Evolutionary conservation across 2,113 vertebrate species (phyloP).

Genomic region (Leptocoma aspasia): DNA sequence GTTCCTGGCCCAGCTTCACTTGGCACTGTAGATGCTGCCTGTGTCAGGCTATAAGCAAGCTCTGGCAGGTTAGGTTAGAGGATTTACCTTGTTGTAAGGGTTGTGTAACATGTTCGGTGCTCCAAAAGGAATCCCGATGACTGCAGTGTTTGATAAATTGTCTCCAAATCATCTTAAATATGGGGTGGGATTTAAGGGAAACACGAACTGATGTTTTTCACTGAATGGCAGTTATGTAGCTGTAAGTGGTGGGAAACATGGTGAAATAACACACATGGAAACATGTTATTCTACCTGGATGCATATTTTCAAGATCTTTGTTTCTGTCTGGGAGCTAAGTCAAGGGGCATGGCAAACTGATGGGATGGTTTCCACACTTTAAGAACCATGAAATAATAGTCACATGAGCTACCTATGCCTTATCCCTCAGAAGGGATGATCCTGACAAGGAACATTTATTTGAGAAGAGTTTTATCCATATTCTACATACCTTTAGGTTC

Average conservation of each 20-base stretch:
- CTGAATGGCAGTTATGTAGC: neutral
- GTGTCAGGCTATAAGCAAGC: neutral
- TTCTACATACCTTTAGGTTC: neutral
- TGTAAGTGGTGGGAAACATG: neutral
- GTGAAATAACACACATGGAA: neutral
- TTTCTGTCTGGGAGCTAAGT: neutral
- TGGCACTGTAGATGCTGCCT: neutral
- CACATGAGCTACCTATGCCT: neutral
- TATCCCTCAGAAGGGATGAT: neutral
- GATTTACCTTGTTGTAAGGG: neutral
- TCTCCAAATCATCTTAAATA: neutral
- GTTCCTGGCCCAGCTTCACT: neutral
- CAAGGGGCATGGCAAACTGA: neutral
- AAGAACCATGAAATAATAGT: neutral
- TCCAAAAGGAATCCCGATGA: neutral
- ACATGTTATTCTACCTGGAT: neutral
- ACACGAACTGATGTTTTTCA: neutral
- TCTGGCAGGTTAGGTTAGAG: neutral
- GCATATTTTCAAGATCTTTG: neutral
- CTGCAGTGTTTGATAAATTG: neutral
- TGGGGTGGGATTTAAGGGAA: neutral
- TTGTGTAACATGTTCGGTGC: neutral
- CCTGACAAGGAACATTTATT: neutral
- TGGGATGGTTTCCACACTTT: neutral
- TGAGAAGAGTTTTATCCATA: neutral